Percentiles rank a stretch among this genome's conserved stretches.
These are phyloP conservation scores for Fukomys damarensis DNA, from an alignment of 2,113 vertebrate species.

Conservation along the genomic window DNA sequence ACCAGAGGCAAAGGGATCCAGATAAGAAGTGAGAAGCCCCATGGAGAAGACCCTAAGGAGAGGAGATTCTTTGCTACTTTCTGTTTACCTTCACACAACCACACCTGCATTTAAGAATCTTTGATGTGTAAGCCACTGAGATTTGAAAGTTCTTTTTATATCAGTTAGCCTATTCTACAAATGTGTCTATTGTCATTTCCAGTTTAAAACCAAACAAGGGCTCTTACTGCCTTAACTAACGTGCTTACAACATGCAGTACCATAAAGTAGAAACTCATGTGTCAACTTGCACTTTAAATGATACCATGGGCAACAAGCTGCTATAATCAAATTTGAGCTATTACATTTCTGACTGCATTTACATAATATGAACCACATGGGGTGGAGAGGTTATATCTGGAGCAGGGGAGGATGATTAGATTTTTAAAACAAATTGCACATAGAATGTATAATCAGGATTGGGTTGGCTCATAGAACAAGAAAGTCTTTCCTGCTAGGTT, in stretches of 20 bases:
- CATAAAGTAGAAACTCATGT: constrained; percentile 35
- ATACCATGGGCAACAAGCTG: background rate
- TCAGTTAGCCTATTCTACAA: background rate
- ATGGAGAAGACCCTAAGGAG: background rate
- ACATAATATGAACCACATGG: constrained; percentile 73
- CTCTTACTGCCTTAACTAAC: constrained; percentile 30
- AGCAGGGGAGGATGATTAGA: constrained; percentile 68
- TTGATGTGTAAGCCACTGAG: background rate
- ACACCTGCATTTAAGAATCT: rapidly evolving
- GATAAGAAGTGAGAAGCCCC: background rate
- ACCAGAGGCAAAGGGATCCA: background rate
- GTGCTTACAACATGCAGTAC: background rate
- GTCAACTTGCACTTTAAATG: constrained; percentile 64
- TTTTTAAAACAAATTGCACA: constrained; percentile 64
- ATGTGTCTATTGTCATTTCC: background rate
- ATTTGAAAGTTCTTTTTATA: background rate
- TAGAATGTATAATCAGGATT: constrained; percentile 60
- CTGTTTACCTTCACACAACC: too few species aligned
- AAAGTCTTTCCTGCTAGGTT: background rate
- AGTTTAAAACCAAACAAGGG: background rate
- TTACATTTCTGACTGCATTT: constrained; percentile 74
- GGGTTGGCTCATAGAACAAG: constrained; percentile 4
- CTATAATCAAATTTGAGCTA: constrained; percentile 71
- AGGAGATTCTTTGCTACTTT: rapidly evolving
- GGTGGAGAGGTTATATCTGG: constrained; percentile 68